A percentile compares a stretch with the other conserved stretches of the same genome.
phyloP scores from a whole-genome alignment of 2,888 invertebrate species.

The Incurvaria masculella region DNA sequence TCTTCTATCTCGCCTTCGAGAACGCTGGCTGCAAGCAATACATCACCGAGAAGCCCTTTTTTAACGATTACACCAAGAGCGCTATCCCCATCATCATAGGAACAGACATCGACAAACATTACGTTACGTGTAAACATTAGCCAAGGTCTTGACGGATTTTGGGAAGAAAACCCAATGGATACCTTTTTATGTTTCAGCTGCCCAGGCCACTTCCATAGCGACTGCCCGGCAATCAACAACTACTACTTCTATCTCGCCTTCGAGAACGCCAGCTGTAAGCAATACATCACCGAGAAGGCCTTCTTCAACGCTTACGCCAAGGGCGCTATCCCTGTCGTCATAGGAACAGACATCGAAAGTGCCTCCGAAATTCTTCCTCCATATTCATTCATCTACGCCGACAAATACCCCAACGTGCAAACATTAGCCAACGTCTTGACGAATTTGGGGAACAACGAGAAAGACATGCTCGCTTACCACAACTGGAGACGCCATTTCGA shows the following conservation, averaged over 20 bases:
- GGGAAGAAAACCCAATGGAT: slow-evolving; percentile 57
- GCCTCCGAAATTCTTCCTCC: slow-evolving; percentile 54
- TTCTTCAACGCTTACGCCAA: slow-evolving; percentile 57
- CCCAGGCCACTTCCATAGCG: slow-evolving; percentile 58
- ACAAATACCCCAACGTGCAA: slow-evolving; percentile 49
- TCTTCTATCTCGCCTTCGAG: slow-evolving; percentile 60
- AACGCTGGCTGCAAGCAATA: slow-evolving; percentile 59
- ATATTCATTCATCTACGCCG: slow-evolving; percentile 59
- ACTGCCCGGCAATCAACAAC: slow-evolving; percentile 40
- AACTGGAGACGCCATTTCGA: slow-evolving; percentile 58
- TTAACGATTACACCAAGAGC: slow-evolving; percentile 51
- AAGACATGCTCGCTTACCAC: slow-evolving; percentile 45
- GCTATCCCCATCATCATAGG: slow-evolving; percentile 59
- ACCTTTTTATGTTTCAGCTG: slow-evolving; percentile 52
- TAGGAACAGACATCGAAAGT: slow-evolving; percentile 47
- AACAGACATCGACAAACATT: too few species aligned
- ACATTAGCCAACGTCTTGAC: slow-evolving; percentile 52
- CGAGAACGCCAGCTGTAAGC: slow-evolving; percentile 58
- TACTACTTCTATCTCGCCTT: slow-evolving; percentile 61
- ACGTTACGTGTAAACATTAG: too few species aligned
- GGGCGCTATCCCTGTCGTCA: slow-evolving; percentile 52
- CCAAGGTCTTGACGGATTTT: slow-evolving; percentile 32
- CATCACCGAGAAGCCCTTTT: slow-evolving; percentile 59
- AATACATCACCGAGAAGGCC: slow-evolving; percentile 60
- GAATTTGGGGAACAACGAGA: slow-evolving; percentile 32